Percentiles rank a stretch among this genome's conserved stretches.
phyloP scores from a whole-genome alignment of 1,140 invertebrate genomes.

The Orchestia grillus region DNA sequence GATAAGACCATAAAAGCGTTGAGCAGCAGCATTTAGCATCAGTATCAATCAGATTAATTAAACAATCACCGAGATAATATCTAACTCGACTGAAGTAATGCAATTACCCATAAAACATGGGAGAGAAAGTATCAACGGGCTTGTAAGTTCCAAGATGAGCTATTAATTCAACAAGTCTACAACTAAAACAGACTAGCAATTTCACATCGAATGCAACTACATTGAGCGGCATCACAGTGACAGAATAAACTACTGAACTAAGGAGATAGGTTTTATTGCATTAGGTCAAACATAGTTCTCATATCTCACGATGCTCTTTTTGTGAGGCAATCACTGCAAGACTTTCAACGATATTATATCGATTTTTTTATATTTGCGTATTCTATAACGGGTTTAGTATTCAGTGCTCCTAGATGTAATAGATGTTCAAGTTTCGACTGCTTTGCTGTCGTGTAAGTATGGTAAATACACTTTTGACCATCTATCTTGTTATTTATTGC shows the following conservation, averaged over 20 bases:
- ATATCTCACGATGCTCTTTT: not conserved
- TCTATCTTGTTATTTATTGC: no score
- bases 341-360: no score
- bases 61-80: not conserved
- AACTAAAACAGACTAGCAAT: not conserved
- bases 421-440: no score
- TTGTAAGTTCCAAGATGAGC: not conserved
- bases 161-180: not conserved
- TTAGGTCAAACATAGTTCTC: not conserved
- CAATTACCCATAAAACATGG: not conserved
- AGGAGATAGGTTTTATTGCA: not conserved
- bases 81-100: not conserved
- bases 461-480: no score
- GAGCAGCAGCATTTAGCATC: not conserved
- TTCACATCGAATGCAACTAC: not conserved
- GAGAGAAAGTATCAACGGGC: not conserved
- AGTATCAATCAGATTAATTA: not conserved
- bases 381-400: no score
- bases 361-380: no score
- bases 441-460: no score
- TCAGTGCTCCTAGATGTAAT: no score
- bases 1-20: not conserved
- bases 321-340: not conserved
- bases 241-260: not conserved
- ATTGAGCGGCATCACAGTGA: not conserved